Conservation (phyloP, 1,140 invertebrate genomes). For the Drosophila ercepeae region DNA sequence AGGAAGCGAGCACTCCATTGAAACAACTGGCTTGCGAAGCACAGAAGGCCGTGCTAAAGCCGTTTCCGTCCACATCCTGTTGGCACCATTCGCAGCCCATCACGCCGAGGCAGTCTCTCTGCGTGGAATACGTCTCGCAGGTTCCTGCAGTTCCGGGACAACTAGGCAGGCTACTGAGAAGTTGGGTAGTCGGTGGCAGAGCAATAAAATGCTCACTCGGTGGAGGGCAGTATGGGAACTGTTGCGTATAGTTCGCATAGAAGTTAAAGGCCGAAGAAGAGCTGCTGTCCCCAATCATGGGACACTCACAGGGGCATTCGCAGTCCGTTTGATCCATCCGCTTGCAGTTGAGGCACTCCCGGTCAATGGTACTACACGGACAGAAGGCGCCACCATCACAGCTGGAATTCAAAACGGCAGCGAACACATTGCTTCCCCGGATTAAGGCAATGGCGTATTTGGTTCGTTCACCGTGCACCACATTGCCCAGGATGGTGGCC, state of each 20-base stretch:
- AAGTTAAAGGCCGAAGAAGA: constrained; percentile 30
- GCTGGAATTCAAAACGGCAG: constrained; percentile 92
- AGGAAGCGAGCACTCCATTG: constrained; percentile 90
- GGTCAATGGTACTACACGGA: constrained; percentile 95
- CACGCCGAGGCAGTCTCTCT: constrained; percentile 92
- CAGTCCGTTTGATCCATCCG: constrained; percentile 97
- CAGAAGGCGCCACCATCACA: constrained; percentile 93
- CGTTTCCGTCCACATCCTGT: constrained; percentile 89
- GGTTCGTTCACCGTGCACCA: constrained; percentile 94
- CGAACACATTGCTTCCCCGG: constrained; percentile 93
- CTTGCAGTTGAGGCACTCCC: constrained; percentile 95
- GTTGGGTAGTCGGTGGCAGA: constrained; percentile 55
- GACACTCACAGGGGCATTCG: constrained; percentile 97
- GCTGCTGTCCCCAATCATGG: constrained; percentile 85
- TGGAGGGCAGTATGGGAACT: constrained; percentile 77
- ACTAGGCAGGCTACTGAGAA: constrained; percentile 47
- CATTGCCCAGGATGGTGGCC: constrained; percentile 90
- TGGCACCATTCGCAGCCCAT: constrained; percentile 96
- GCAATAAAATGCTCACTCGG: constrained; percentile 74
- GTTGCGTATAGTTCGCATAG: constrained; percentile 72
- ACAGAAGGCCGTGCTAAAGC: constrained; percentile 90
- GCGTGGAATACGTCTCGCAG: constrained; percentile 90
- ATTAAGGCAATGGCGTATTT: constrained; percentile 93
- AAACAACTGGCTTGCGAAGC: constrained; percentile 92
- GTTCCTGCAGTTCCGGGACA: constrained; percentile 88